Percentiles rank a stretch among this genome's conserved stretches.
Conservation (phyloP, 2,797 vertebrate species). For the Acanthis flammea region DNA sequence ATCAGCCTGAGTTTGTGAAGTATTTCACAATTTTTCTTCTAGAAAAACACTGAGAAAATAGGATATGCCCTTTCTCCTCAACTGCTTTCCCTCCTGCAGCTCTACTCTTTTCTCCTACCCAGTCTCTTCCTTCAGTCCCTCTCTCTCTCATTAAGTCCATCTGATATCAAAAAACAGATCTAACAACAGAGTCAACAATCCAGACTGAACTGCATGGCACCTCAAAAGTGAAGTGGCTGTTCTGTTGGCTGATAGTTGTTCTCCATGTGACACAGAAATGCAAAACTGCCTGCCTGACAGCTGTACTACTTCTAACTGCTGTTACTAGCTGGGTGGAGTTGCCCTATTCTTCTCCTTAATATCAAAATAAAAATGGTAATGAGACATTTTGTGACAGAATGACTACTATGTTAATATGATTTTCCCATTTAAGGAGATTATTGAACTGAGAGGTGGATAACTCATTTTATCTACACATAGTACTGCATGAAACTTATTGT, state of each 20-base stretch:
- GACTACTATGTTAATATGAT: not conserved
- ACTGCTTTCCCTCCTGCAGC: not conserved
- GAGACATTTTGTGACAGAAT: not conserved
- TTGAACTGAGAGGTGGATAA: not conserved
- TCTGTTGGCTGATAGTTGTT: not conserved
- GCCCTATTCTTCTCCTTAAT: not conserved
- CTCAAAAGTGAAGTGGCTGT: not conserved
- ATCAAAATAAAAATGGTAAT: not conserved
- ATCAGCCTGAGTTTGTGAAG: not conserved
- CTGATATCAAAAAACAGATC: not conserved
- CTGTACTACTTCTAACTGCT: not conserved
- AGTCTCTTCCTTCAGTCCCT: not conserved
- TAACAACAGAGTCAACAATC: not conserved
- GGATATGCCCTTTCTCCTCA: not conserved
- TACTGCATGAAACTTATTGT: not conserved
- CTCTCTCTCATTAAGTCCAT: not conserved
- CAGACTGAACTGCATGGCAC: not conserved
- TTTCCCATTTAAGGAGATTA: not conserved
- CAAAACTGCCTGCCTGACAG: not conserved
- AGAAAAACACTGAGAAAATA: not conserved
- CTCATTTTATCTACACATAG: not conserved
- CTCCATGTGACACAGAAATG: not conserved
- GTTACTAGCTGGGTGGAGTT: not conserved
- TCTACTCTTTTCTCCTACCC: not conserved
- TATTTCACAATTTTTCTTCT: not conserved